These are phyloP conservation scores for Microctenopoma steveboyesi DNA, from an alignment of 2,797 vertebrate genomes.

Conservation along the genomic window DNA sequence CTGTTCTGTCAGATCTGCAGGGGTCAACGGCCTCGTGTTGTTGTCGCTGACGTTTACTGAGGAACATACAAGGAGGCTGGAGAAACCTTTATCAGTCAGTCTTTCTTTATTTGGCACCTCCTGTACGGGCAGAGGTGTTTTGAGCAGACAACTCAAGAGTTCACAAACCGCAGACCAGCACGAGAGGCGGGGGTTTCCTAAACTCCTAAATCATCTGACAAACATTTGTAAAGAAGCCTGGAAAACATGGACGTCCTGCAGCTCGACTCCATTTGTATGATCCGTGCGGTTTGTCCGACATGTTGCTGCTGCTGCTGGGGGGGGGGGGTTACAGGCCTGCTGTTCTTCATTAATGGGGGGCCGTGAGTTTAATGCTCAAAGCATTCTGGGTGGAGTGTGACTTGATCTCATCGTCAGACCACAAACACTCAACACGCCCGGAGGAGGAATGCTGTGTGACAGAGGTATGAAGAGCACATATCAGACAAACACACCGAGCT, in stretches of 20 bases:
- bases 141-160: no score
- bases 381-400: slow-evolving; percentile 27
- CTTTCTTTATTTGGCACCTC: no score
- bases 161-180: no score
- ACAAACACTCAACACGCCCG: slow-evolving; percentile 30
- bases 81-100: no score
- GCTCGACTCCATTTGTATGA: no score
- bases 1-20: neutral
- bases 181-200: neutral
- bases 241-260: no score
- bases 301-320: no score
- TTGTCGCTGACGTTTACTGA: slow-evolving; percentile 16
- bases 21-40: slow-evolving; percentile 48
- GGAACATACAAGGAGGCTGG: neutral
- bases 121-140: no score
- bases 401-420: slow-evolving; percentile 19
- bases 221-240: neutral
- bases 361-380: neutral
- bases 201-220: neutral
- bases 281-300: no score
- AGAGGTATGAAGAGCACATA: slow-evolving; percentile 18
- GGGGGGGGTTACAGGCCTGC: neutral
- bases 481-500: neutral
- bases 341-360: neutral
- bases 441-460: slow-evolving; percentile 5